These are phyloP conservation scores for Oligia latruncula DNA, from an alignment of 2,888 invertebrate genomes.

Conservation along the genomic window DNA sequence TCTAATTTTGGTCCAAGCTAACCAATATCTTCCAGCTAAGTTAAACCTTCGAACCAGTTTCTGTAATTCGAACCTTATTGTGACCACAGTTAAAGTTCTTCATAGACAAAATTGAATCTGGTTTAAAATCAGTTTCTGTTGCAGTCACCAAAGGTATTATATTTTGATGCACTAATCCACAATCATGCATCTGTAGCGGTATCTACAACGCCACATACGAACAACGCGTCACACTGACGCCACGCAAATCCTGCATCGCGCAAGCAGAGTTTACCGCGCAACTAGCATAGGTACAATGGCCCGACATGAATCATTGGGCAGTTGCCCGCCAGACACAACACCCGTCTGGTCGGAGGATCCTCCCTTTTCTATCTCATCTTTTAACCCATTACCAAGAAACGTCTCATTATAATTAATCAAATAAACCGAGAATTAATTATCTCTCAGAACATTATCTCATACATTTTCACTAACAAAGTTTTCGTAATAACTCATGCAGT, in stretches of 20 bases:
- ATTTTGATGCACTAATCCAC: no score
- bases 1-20: not conserved
- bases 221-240: no score
- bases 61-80: not conserved
- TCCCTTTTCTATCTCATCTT: no score
- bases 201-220: no score
- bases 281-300: no score
- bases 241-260: no score
- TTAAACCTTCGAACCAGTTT: not conserved
- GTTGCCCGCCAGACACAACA: no score
- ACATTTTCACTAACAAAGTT: conserved; percentile 18
- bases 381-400: not conserved
- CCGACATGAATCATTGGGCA: no score
- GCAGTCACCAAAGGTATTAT: no score
- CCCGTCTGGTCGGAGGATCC: no score
- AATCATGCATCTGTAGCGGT: no score
- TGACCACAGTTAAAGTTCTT: not conserved
- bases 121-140: not conserved
- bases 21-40: not conserved
- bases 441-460: not conserved
- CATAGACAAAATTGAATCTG: not conserved
- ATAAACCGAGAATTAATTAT: conserved; percentile 3
- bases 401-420: conserved; percentile 3
- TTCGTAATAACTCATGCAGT: conserved; percentile 38
- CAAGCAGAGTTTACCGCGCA: no score